Evolutionary conservation across 2,113 vertebrate genomes (phyloP).

Genomic region (Hemichromis elongatus): DNA sequence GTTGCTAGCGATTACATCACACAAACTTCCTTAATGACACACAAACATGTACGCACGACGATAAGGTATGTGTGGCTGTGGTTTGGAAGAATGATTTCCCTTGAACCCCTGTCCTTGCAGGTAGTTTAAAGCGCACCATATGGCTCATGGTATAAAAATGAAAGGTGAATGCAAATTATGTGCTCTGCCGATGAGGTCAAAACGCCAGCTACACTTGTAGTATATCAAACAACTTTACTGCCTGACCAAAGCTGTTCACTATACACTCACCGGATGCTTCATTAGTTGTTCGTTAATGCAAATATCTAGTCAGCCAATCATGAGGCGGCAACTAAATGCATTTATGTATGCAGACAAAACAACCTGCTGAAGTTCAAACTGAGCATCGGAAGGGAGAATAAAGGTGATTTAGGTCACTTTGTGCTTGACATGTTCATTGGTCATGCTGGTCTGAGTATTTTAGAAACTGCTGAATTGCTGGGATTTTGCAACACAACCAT

Average conservation of each 20-base stretch:
- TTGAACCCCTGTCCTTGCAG: neutral
- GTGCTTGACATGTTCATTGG: neutral
- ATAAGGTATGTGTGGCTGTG: neutral
- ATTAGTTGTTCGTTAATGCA: neutral
- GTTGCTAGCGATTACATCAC: slow-evolving; percentile 37
- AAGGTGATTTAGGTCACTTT: neutral
- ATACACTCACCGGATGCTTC: neutral
- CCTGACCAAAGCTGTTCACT: neutral
- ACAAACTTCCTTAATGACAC: neutral
- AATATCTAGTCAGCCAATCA: neutral
- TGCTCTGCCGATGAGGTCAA: neutral
- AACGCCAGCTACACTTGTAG: neutral
- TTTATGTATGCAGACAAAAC: neutral
- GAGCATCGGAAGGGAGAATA: neutral
- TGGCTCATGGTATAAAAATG: neutral
- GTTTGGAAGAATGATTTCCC: neutral
- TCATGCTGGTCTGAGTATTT: neutral
- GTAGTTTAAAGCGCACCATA: neutral
- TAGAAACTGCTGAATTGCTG: neutral
- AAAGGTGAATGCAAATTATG: neutral
- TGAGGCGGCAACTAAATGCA: neutral
- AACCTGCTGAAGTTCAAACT: neutral
- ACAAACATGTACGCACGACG: neutral
- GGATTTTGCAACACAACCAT: neutral
- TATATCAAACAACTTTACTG: neutral